These are phyloP conservation scores for Lepilemur septentrionalis DNA, from an alignment of 2,797 vertebrate species.

Conservation along the genomic window DNA sequence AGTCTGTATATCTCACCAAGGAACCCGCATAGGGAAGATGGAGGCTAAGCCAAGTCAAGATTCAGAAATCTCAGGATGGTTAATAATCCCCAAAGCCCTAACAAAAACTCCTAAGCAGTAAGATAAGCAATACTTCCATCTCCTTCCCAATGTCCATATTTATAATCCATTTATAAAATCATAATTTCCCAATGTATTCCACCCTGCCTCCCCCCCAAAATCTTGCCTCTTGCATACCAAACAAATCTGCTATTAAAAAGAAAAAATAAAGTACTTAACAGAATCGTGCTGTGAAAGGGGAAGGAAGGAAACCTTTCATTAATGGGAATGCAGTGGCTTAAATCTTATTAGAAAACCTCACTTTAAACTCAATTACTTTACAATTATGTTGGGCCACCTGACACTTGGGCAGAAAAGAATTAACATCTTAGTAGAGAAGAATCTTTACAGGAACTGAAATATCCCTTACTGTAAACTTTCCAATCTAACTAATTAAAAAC, in stretches of 20 bases:
- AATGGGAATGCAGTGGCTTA: conserved; percentile 31
- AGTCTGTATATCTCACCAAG: neutral
- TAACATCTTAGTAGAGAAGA: conserved; percentile 40
- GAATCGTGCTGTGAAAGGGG: neutral
- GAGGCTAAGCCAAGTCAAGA: neutral
- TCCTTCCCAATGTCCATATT: neutral
- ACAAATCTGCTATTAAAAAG: conserved; percentile 2
- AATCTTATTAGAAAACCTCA: conserved; percentile 48
- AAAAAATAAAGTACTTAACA: neutral
- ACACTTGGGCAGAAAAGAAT: conserved; percentile 27
- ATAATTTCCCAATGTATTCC: neutral
- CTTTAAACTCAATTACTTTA: conserved; percentile 64
- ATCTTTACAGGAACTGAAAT: conserved; percentile 54
- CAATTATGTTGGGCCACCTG: conserved; percentile 41
- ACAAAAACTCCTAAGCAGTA: neutral
- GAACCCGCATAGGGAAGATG: neutral
- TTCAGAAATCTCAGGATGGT: neutral
- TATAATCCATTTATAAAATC: neutral
- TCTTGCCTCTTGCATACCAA: neutral
- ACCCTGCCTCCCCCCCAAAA: neutral
- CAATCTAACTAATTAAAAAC: conserved; percentile 62
- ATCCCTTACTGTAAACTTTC: conserved; percentile 54
- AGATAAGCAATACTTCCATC: neutral
- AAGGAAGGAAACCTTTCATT: conserved; percentile 32
- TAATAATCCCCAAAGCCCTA: neutral